Conservation (phyloP, 2,113 vertebrate genomes). For the Daubentonia madagascariensis region DNA sequence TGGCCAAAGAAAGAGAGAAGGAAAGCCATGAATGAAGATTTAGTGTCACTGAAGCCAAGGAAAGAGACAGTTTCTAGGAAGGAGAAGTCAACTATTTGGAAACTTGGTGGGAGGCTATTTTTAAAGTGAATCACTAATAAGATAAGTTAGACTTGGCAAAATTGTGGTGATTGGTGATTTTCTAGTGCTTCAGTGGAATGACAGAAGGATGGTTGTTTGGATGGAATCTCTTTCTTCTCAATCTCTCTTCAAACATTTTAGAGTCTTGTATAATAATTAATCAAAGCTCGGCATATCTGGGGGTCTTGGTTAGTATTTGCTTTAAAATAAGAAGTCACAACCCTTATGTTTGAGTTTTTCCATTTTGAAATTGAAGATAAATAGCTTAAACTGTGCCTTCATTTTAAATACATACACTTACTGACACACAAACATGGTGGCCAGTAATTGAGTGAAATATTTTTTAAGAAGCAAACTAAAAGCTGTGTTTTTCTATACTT, state of each 20-base stretch:
- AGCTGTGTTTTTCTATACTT: not conserved
- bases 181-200: not conserved
- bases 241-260: not conserved
- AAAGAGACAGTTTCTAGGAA: not conserved
- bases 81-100: not conserved
- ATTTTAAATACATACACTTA: not conserved
- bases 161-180: not conserved
- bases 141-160: not conserved
- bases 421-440: not conserved
- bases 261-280: not conserved
- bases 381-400: not conserved
- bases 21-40: not conserved
- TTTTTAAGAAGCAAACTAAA: not conserved
- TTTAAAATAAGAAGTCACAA: not conserved
- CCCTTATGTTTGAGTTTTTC: not conserved
- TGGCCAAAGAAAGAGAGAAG: not conserved
- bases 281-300: not conserved
- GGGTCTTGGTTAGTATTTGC: not conserved
- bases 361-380: slow-evolving; percentile 10
- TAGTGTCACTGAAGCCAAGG: not conserved
- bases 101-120: not conserved
- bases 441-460: not conserved
- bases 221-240: not conserved
- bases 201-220: not conserved
- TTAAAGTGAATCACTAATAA: not conserved